phyloP scores from a whole-genome alignment of 2,888 invertebrate genomes.

The Osmoderma eremita region DNA sequence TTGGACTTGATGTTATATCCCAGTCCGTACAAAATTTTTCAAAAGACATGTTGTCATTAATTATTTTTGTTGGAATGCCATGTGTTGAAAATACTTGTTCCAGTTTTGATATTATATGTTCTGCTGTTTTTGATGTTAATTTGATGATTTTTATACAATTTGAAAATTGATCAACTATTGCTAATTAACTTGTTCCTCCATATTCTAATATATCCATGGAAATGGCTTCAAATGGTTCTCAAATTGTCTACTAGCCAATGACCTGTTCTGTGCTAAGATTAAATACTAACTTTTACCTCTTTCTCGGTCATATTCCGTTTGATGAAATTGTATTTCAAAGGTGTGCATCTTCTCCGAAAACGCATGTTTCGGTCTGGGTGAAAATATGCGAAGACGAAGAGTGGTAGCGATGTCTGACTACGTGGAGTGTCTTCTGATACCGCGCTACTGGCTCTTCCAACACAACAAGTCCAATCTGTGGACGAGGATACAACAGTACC shows the following conservation, averaged over 20 bases:
- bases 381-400: slow-evolving; percentile 67
- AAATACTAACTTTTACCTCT: no score
- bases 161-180: neutral
- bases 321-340: slow-evolving; percentile 43
- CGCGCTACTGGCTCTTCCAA: slow-evolving; percentile 75
- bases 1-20: neutral
- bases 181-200: neutral
- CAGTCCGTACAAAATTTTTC: slow-evolving; percentile 2
- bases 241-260: no score
- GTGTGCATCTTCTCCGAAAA: slow-evolving; percentile 70
- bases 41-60: neutral
- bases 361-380: slow-evolving; percentile 77
- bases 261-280: no score
- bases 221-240: slow-evolving; percentile 1
- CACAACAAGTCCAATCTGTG: slow-evolving; percentile 72
- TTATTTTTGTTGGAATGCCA: slow-evolving; percentile 3
- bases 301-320: no score
- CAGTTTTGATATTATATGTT: neutral
- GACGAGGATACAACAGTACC: slow-evolving; percentile 70
- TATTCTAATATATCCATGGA: neutral
- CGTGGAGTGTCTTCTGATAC: slow-evolving; percentile 74
- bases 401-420: slow-evolving; percentile 71
- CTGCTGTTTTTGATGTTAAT: neutral
- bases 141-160: neutral
- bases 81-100: neutral